Evolutionary conservation across 1,140 invertebrate genomes (phyloP).

Genomic region (Papilio glaucus): DNA sequence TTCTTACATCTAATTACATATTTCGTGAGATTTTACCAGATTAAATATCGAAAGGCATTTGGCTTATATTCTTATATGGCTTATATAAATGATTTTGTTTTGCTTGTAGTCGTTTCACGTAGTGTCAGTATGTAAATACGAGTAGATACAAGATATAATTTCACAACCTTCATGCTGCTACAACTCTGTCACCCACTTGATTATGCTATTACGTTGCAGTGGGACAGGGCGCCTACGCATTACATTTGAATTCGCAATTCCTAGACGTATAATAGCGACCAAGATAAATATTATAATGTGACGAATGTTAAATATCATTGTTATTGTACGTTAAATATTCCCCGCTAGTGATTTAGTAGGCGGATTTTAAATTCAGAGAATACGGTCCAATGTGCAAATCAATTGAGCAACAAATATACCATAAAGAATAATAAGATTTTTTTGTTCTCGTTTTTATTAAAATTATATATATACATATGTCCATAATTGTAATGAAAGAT

Average conservation of each 20-base stretch:
- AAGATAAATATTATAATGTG: slow-evolving; percentile 29
- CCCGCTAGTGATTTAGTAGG: no score
- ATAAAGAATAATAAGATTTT: no score
- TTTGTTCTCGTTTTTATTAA: no score
- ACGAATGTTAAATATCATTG: no score
- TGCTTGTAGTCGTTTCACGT: not conserved
- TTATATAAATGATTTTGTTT: not conserved
- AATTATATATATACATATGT: no score
- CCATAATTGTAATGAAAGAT: no score
- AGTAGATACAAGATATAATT: slow-evolving; percentile 10
- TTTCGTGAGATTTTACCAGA: no score
- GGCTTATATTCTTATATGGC: not conserved
- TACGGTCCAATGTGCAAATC: no score
- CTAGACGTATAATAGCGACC: slow-evolving; percentile 4
- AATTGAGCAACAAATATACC: no score
- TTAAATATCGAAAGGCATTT: not conserved
- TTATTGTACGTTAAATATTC: no score
- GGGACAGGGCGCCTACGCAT: slow-evolving; percentile 8
- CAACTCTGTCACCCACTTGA: slow-evolving; percentile 25
- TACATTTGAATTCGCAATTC: slow-evolving; percentile 19
- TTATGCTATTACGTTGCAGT: slow-evolving; percentile 8
- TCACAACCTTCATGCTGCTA: slow-evolving; percentile 1
- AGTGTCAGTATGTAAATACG: not conserved
- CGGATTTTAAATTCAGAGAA: no score
- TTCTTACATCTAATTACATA: no score